Percentiles rank a stretch among this genome's conserved stretches.
Conservation (phyloP, 2,797 vertebrate genomes). For the Platyrinchus mystaceus region DNA sequence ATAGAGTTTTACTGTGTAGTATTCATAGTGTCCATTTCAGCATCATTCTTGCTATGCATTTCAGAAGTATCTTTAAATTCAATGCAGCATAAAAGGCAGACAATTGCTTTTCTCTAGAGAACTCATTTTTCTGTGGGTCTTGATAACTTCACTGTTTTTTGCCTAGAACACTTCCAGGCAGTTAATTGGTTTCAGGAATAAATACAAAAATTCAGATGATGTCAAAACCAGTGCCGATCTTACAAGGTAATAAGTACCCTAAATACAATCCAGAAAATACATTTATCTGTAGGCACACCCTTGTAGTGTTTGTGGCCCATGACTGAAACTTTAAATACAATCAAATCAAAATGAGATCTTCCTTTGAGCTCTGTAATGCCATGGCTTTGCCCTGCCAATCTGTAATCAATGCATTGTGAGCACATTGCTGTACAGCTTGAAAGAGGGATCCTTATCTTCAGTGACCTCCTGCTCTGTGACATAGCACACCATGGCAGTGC, state of each 20-base stretch:
- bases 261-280: neutral
- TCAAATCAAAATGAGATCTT: neutral
- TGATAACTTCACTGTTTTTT: neutral
- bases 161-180: neutral
- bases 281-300: neutral
- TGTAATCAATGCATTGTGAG: neutral
- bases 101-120: neutral
- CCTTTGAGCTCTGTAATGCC: neutral
- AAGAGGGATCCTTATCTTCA: neutral
- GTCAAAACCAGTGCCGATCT: neutral
- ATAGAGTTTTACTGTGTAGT: neutral
- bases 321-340: neutral
- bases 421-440: neutral
- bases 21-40: neutral
- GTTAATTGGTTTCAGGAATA: constrained; percentile 17
- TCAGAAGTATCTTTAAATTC: neutral
- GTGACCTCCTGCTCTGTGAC: neutral
- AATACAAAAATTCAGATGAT: neutral
- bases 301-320: accelerated
- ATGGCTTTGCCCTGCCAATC: neutral
- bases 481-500: neutral
- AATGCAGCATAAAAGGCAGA: neutral
- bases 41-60: neutral
- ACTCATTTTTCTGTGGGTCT: neutral
- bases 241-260: neutral